Base-by-base conservation (phyloP, 2,113 vertebrate genomes). In the Pyrgilauda ruficollis region DNA sequence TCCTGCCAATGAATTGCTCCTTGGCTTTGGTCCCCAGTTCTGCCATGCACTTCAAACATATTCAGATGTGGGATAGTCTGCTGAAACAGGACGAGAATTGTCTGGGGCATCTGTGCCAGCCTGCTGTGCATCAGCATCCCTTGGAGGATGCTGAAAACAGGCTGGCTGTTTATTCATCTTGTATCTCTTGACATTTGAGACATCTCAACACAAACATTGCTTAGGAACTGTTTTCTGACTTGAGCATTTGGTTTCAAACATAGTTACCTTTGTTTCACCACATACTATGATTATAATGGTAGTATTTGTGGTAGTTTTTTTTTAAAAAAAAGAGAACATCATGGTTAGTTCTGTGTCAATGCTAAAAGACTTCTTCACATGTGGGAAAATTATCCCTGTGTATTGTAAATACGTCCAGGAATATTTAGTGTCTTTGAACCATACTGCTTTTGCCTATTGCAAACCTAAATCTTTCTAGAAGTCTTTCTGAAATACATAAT, bases 91-190 rank as follows among this genome's bases (percentile, higher is more conserved):
- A 84, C 39, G 75, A 87, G 62, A 78, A 72, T 41, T 79, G 78
- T 93, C 64, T 94, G 94, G 86, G 92, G 68, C 33, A 23, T 67
- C 55, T 67, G 35, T 77, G 93, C 83, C 86, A 96, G 44, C 64
- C 50, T 84, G 52, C 83, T 92, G 79, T 90, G 90, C 56, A 33
- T 84, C 72, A 81, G 76, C 86, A 72, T 62, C 64, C 69, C 72
- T 77, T 62, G 55, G 76, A 92, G 72, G 52, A 41, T 78, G 83
- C 75, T 81, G 72, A 12, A 76, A 67, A 92, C 83, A 89, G 83
- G 11, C 72, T 74, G 79, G 43, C 55, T 90, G 79, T 83, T 90
- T 84, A 86, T 84, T 90, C 46, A 7, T 73, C 55, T 74, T 74
- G 3, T 81, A 7, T 88, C 81, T 95, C 62, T 88, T 93, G 86